Evolutionary conservation across 2,888 invertebrate genomes (phyloP).

Genomic region (Trilocha varians): DNA sequence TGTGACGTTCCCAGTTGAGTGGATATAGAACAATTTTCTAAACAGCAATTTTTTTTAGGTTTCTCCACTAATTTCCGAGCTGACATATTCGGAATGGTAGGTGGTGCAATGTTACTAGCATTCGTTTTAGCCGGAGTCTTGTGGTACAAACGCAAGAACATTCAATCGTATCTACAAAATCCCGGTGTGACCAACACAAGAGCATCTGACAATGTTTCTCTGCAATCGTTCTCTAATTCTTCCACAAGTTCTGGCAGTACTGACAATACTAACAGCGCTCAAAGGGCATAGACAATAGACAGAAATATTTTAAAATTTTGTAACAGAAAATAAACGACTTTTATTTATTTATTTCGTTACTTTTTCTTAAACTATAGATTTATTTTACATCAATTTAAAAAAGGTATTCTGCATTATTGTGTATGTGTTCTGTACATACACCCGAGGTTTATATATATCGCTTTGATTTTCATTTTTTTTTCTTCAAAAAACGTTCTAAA

Average conservation of each 20-base stretch:
- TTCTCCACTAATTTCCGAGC: constrained; percentile 25
- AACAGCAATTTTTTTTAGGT: constrained; percentile 13
- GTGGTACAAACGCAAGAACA: constrained; percentile 26
- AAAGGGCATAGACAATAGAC: no score
- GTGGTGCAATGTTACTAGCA: constrained; percentile 25
- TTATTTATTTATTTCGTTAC: no score
- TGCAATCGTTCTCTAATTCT: background rate
- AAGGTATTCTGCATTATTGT: no score
- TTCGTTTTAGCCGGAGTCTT: constrained; percentile 27
- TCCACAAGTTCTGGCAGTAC: background rate
- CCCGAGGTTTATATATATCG: no score
- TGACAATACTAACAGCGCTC: background rate
- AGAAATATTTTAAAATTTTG: no score
- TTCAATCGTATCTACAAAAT: constrained; percentile 6
- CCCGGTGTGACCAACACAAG: constrained; percentile 7
- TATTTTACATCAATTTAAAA: no score
- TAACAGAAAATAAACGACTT: no score
- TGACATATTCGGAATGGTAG: constrained; percentile 37
- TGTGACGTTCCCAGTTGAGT: no score
- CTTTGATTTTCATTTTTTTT: no score
- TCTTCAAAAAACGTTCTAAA: no score
- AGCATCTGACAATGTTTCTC: constrained; percentile 6
- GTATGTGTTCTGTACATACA: no score
- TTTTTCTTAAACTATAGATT: no score
- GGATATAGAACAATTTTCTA: background rate